A percentile compares a stretch with the other conserved stretches of the same genome.
These are phyloP conservation scores for Intellagama lesueurii DNA, from an alignment of 2,797 vertebrate species.

Conservation along the genomic window DNA sequence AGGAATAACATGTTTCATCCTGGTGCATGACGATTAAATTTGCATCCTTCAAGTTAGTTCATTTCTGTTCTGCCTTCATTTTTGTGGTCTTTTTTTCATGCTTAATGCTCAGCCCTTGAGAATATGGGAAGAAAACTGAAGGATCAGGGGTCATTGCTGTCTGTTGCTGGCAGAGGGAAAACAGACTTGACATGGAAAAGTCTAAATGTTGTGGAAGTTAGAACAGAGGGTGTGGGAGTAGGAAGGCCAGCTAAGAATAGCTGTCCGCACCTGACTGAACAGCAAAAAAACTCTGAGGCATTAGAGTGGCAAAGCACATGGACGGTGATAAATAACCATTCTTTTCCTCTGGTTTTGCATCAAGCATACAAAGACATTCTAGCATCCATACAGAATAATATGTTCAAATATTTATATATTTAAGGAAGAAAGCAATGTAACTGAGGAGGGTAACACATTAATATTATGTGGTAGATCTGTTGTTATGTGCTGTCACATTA, in stretches of 20 bases:
- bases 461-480: no score
- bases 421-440: neutral
- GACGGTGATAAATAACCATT: neutral
- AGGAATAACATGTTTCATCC: no score
- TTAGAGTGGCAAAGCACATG: neutral
- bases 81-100: neutral
- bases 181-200: neutral
- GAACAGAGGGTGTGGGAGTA: neutral
- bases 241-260: neutral
- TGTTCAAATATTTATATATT: neutral
- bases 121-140: neutral
- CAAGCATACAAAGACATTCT: neutral
- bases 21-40: no score
- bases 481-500: no score
- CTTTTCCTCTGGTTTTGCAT: neutral
- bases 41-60: no score
- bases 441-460: neutral
- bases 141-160: neutral
- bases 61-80: neutral
- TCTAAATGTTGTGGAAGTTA: neutral
- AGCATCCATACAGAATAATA: neutral
- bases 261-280: neutral
- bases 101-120: neutral
- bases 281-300: neutral
- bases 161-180: neutral